These are phyloP conservation scores for Hydrotaea diabolus DNA, from an alignment of 2,888 invertebrate species.

Conservation along the genomic window DNA sequence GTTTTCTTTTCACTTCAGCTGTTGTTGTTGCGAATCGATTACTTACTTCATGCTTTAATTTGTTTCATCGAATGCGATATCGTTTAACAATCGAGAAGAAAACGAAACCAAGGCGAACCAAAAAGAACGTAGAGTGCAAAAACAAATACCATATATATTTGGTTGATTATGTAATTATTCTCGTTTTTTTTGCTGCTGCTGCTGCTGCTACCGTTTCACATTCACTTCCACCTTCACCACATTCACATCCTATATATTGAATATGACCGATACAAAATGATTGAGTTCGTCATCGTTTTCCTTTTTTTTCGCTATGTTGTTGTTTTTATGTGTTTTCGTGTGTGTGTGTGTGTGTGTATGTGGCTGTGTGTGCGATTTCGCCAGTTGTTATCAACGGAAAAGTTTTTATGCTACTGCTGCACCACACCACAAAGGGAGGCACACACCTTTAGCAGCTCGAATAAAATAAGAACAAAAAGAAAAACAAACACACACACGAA, in stretches of 20 bases:
- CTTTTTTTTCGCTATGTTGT: neutral
- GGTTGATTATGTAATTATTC: constrained; percentile 80
- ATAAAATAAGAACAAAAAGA: neutral
- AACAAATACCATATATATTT: constrained; percentile 55
- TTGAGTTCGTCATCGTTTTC: constrained; percentile 64
- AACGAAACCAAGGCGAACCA: neutral
- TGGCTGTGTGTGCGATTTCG: neutral
- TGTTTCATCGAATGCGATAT: neutral
- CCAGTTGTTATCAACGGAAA: neutral
- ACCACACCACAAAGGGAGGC: neutral
- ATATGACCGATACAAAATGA: constrained; percentile 74
- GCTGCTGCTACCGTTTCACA: constrained; percentile 66
- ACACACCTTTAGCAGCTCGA: neutral
- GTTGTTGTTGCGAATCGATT: constrained; percentile 23
- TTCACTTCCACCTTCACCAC: constrained; percentile 71
- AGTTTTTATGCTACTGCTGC: constrained; percentile 1
- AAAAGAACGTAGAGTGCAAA: neutral
- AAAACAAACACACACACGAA: constrained; percentile 14
- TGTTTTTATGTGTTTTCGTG: neutral
- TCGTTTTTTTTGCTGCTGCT: constrained; percentile 72
- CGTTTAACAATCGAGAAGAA: neutral
- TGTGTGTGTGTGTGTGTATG: too few relatives aligned
- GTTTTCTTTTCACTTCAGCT: constrained; percentile 52
- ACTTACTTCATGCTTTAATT: constrained; percentile 23
- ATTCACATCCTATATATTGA: constrained; percentile 69